Conservation (phyloP, 2,113 vertebrate genomes). For the Saccopteryx leptura region DNA sequence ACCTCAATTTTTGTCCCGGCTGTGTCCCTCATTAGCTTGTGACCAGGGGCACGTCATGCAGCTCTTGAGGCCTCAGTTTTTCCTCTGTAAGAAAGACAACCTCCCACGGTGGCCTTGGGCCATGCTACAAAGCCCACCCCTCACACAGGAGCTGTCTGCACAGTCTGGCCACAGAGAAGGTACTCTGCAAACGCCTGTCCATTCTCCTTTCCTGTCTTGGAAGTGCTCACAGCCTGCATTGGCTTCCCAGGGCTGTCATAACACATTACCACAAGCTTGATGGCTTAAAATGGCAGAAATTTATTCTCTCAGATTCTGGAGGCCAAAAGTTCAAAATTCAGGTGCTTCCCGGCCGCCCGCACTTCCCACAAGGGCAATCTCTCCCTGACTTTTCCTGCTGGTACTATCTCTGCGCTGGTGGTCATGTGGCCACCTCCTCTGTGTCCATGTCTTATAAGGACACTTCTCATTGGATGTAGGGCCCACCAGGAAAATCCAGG, state of each 20-base stretch:
- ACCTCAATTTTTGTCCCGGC: background rate
- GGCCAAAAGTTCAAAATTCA: background rate
- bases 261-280: background rate
- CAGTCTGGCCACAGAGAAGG: background rate
- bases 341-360: background rate
- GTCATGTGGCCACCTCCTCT: background rate
- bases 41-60: accelerated
- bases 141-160: accelerated
- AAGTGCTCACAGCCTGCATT: background rate
- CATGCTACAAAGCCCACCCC: accelerated
- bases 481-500: background rate
- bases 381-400: background rate
- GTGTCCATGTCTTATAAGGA: background rate
- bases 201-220: background rate
- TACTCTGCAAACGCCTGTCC: accelerated
- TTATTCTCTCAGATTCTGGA: background rate
- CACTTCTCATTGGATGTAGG: background rate
- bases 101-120: background rate
- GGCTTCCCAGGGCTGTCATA: background rate
- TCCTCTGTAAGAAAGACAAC: background rate
- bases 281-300: background rate
- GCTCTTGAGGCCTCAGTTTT: background rate
- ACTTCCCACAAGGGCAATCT: background rate
- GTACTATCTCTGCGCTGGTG: background rate
- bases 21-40: background rate